phyloP scores from a whole-genome alignment of 2,113 vertebrate genomes.

The Micronisus gabar region DNA sequence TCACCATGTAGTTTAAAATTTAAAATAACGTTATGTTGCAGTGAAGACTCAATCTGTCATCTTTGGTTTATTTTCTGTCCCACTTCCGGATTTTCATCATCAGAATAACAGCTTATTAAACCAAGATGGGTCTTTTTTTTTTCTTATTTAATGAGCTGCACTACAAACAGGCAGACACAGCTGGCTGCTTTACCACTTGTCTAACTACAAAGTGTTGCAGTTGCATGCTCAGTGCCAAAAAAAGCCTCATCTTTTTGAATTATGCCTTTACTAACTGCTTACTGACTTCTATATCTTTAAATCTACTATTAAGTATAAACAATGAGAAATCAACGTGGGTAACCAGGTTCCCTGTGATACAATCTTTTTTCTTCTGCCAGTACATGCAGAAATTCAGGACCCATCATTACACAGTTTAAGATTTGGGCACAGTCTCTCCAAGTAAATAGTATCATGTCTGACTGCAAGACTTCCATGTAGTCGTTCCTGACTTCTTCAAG shows the following conservation, averaged over 20 bases:
- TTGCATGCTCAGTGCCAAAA: background rate
- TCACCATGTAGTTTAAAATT: background rate
- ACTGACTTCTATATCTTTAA: background rate
- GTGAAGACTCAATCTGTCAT: background rate
- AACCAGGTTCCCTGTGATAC: background rate
- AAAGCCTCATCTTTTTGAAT: background rate
- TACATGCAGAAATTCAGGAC: background rate
- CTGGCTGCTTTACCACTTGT: background rate
- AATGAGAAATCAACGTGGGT: background rate
- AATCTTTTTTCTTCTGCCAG: background rate
- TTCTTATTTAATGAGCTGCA: background rate
- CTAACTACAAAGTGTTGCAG: background rate
- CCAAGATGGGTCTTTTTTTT: background rate
- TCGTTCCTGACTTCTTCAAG: background rate
- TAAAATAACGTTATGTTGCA: background rate
- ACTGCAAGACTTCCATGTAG: background rate
- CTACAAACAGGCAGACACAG: background rate
- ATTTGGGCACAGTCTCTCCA: background rate
- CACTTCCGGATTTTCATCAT: background rate
- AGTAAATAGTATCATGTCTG: background rate
- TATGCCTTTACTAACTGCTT: background rate
- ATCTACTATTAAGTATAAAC: background rate
- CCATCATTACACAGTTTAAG: background rate
- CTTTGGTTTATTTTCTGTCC: background rate
- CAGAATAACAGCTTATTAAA: background rate